These are phyloP conservation scores for Drosophila murphyi DNA, from an alignment of 1,140 invertebrate species.

Conservation along the genomic window DNA sequence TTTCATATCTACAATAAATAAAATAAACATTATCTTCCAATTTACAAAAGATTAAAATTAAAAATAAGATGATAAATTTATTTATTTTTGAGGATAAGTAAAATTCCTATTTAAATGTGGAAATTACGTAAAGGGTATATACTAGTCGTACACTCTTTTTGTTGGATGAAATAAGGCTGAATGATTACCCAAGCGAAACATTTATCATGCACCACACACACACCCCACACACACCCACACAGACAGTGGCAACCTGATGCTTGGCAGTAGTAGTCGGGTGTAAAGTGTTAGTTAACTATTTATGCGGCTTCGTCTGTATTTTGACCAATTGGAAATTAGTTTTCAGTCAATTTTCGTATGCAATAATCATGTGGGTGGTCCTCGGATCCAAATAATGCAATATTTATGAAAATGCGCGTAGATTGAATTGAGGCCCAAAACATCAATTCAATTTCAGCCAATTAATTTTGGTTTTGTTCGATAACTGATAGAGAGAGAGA, in stretches of 20 bases:
- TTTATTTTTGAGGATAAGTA: background rate
- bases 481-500: constrained; percentile 1
- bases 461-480: constrained; percentile 59
- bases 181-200: constrained; percentile 31
- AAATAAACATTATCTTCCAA: too few relatives aligned
- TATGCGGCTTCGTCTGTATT: constrained; percentile 37
- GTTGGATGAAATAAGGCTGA: constrained; percentile 3
- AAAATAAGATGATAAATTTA: too few relatives aligned
- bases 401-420: constrained; percentile 70
- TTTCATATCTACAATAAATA: too few relatives aligned
- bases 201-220: constrained; percentile 29
- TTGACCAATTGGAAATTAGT: constrained; percentile 47
- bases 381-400: constrained; percentile 23
- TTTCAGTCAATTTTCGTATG: constrained; percentile 33
- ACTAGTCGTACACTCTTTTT: background rate
- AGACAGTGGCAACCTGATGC: constrained; percentile 7
- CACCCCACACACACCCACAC: background rate
- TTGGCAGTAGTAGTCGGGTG: constrained; percentile 22
- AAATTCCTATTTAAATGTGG: background rate
- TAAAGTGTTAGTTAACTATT: constrained; percentile 49
- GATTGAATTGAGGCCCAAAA: constrained; percentile 60
- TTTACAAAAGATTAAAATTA: too few relatives aligned
- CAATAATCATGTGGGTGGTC: constrained; percentile 8
- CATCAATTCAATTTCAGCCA: constrained; percentile 65
- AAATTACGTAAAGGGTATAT: constrained; percentile 8